Percentiles rank a stretch among this genome's conserved stretches.
These are phyloP conservation scores for Rhadinocentrus ornatus DNA, from an alignment of 2,797 vertebrate species.

Conservation along the genomic window DNA sequence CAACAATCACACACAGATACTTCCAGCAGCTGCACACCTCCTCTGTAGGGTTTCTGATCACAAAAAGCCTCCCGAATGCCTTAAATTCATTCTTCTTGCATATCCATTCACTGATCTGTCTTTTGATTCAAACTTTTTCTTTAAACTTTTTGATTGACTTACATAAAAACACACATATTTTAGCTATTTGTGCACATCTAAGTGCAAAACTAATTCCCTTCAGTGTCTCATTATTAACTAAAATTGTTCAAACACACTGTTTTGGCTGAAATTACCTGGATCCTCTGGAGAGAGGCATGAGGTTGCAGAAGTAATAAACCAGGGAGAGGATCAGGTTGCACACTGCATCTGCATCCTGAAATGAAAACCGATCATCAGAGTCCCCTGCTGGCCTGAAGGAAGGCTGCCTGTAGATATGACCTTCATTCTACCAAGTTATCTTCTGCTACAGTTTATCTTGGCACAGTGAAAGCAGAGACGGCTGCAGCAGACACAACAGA, in stretches of 20 bases:
- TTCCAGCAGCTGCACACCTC: too few species aligned
- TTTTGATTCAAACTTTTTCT: not conserved
- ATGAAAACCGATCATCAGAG: slow-evolving; percentile 17
- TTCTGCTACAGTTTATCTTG: not conserved
- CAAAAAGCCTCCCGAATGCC: too few species aligned
- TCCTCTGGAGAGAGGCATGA: slow-evolving; percentile 96
- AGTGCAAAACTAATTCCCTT: not conserved
- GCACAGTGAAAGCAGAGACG: too few species aligned
- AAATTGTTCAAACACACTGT: not conserved
- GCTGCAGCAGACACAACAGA: too few species aligned
- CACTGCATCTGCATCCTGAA: slow-evolving; percentile 93
- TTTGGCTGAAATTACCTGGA: slow-evolving; percentile 58
- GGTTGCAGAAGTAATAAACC: slow-evolving; percentile 99
- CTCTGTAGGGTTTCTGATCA: too few species aligned
- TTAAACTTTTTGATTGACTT: not conserved
- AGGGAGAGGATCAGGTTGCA: slow-evolving; percentile 96
- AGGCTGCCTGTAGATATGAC: not conserved
- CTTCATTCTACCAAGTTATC: not conserved
- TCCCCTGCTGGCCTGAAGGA: not conserved
- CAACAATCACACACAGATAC: too few species aligned
- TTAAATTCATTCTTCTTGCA: too few species aligned
- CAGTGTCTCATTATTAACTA: not conserved
- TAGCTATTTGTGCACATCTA: not conserved
- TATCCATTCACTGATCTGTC: not conserved
- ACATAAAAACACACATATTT: not conserved